Evolutionary conservation across 1,140 invertebrate genomes (phyloP).

Genomic region (Drosophila guanche): DNA sequence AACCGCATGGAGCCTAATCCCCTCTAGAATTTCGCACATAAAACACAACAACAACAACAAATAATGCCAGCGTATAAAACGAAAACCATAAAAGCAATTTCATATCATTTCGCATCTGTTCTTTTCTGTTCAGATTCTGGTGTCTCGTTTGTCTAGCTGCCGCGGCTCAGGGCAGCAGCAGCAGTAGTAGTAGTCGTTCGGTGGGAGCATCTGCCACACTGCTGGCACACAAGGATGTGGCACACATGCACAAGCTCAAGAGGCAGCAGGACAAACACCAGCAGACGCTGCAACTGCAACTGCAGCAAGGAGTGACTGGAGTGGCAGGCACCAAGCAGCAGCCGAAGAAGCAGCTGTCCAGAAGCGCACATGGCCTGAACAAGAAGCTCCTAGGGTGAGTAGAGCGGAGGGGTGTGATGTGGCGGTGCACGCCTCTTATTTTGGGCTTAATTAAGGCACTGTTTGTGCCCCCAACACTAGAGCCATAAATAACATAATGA

Average conservation of each 20-base stretch:
- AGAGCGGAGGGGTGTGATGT: not conserved
- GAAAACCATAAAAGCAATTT: slow-evolving; percentile 58
- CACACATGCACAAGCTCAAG: slow-evolving; percentile 63
- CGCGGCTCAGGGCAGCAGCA: slow-evolving; percentile 26
- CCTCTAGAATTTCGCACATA: slow-evolving; percentile 69
- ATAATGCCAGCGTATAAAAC: slow-evolving; percentile 48
- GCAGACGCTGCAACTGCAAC: slow-evolving; percentile 14
- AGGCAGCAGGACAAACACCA: slow-evolving; percentile 59
- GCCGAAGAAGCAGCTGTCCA: slow-evolving; percentile 48
- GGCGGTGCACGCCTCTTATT: slow-evolving; percentile 43
- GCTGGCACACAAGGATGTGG: slow-evolving; percentile 55
- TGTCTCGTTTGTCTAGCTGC: slow-evolving; percentile 60
- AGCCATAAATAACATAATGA: slow-evolving; percentile 73
- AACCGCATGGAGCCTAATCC: slow-evolving; percentile 59
- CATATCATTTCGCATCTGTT: slow-evolving; percentile 24
- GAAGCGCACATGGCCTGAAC: slow-evolving; percentile 73
- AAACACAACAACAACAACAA: slow-evolving; percentile 20
- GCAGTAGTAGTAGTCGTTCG: slow-evolving; percentile 11
- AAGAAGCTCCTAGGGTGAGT: slow-evolving; percentile 79
- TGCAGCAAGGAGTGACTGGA: slow-evolving; percentile 10
- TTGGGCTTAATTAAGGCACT: slow-evolving; percentile 75
- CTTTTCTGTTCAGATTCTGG: slow-evolving; percentile 47
- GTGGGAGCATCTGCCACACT: slow-evolving; percentile 6
- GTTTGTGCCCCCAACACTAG: slow-evolving; percentile 30
- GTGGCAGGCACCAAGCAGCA: slow-evolving; percentile 30